Base-by-base conservation (phyloP, 2,888 invertebrate species). In the Meteorus cinctellus region DNA sequence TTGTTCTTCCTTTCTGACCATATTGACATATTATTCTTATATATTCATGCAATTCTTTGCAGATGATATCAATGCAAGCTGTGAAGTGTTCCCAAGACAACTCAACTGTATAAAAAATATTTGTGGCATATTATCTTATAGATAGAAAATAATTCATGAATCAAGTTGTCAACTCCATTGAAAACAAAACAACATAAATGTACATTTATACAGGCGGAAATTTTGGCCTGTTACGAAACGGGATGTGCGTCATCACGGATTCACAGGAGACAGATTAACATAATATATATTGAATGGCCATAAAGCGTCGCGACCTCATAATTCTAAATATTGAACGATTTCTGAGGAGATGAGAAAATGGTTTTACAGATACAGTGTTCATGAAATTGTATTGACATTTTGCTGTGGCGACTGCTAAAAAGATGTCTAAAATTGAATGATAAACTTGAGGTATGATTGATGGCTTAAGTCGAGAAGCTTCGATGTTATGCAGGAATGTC, bases 301-400 rank as follows among this genome's bases (percentile, higher is more conserved):
- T 62, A 67, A 75, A 74, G 70, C 55, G 71, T 77, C 71, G 41
- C 68, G 48, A 45, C 34, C 59, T 48, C 72, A 66, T 74, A 77
- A 73, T 77, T 77, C 66, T 27, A 14, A 45, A 29, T 45, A 48
- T 48, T 48, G 45, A 68, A 45, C 45, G n/a, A 27, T 29, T 2
- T 41, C 8, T 2, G 8, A 41, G 41, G 41, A 41, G 8, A 10
- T 2, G 12, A 45, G 48, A 12, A 68, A 36, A 36, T 66, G 10
- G 14, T n/a, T 8, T 36, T 29, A 29, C 24, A 16, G 24, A 16
- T 62, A 62, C 10, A n/a, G 29, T 24, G 62, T 62, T 27, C 6
- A 31, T 29, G 29, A 62, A 62, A 24, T 8, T 55, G 14, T 12
- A 62, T 62, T 62, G n/a, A 55, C 5, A n/a, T 55, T 55, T 55